Evolutionary conservation across 2,888 invertebrate genomes (phyloP).

Genomic region (Daptonema setosum): DNA sequence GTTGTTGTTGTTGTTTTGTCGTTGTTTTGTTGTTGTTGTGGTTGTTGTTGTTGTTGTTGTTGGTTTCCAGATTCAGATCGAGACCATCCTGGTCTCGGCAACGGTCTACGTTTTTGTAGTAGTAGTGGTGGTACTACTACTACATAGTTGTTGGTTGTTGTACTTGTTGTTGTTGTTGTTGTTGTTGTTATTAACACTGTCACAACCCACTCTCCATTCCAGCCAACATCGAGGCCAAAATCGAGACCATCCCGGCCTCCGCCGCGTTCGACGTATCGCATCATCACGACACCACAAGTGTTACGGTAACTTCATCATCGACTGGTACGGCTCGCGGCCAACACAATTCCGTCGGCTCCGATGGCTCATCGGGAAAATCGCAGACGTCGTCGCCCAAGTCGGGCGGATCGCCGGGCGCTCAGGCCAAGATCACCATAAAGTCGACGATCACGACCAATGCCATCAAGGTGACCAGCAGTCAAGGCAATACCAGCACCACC

Average conservation of each 20-base stretch:
- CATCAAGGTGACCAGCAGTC: background rate
- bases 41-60: too few relatives aligned
- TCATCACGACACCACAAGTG: background rate
- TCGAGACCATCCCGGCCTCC: background rate
- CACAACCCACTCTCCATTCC: too few relatives aligned
- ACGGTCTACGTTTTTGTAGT: background rate
- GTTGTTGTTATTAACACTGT: too few relatives aligned
- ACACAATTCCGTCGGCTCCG: too few relatives aligned
- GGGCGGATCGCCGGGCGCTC: background rate
- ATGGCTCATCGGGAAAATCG: background rate
- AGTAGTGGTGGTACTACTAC: background rate
- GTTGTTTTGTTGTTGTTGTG: too few relatives aligned
- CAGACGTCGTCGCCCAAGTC: background rate
- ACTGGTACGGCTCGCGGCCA: background rate
- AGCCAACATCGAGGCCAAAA: background rate
- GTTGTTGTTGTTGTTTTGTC: too few relatives aligned
- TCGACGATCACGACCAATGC: constrained; percentile 7
- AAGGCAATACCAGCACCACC: too few relatives aligned
- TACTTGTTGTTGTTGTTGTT: too few relatives aligned
- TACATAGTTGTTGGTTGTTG: background rate
- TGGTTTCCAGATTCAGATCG: too few relatives aligned
- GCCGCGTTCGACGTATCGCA: background rate
- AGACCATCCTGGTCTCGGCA: too few relatives aligned
- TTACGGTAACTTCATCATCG: background rate
- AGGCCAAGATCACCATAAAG: constrained; percentile 6